Base-by-base conservation (phyloP, 2,797 vertebrate species). In the Fundulus diaphanus region DNA sequence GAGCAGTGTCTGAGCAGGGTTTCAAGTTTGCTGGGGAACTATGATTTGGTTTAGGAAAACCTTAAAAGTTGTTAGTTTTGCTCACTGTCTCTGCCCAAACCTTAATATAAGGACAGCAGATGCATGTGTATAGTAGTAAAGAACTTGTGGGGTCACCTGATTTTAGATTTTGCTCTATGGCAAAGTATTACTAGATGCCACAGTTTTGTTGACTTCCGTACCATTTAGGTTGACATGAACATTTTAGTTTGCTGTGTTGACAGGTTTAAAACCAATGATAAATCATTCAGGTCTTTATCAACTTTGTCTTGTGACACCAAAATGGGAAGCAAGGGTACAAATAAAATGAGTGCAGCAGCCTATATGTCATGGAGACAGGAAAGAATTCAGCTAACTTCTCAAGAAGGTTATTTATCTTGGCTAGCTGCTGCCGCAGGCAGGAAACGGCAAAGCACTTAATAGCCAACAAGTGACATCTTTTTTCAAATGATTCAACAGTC, bases 321-420 rank as follows among this genome's bases (percentile, higher is more conserved):
- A 91, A 90, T 81, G 46, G 13, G 65, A 69, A 77, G 80, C 78
- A 51, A 51, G 16, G 72, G 77, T 79, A 69, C 79, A 86, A 83
- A 68, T 44, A 73, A 83, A 82, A 56, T 71, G 31, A 71, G 85
- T 89, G 88, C 81, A 88, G 87, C 85, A 78, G 78, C 77, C 72
- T 72, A 69, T 84, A 91, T 88, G 85, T 89, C 88, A 82, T 91
- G 92, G 87, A 90, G 87, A 88, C 85, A 86, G 87, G 89, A 89
- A 91, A 86, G 52, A 90, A 91, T 88, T 92, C 88, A 82, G 86
- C 87, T 83, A 94, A 90, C 88, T 88, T 88, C 70, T 70, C 86
- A 88, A 92, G 91, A 93, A 90, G 90, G 91, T 93, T 93, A 94
- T 94, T 95, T 93, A 89, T 95, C 94, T 94, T 93, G 92, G 92